Percentiles rank a stretch among this genome's conserved stretches.
These are phyloP conservation scores for Tinea semifulvella DNA, from an alignment of 2,888 invertebrate genomes.

Conservation along the genomic window DNA sequence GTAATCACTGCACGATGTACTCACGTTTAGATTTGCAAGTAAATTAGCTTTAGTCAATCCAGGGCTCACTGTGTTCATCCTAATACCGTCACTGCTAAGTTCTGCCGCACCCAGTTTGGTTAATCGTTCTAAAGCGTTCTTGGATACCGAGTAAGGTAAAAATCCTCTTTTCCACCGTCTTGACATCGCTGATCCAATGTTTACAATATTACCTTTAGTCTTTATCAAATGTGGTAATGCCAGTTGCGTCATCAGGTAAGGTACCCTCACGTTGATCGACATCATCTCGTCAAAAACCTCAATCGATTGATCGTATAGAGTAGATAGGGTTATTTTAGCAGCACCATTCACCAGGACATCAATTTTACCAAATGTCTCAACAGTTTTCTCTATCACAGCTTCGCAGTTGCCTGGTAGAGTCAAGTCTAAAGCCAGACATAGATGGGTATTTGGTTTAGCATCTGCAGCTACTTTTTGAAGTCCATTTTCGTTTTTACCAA, in stretches of 20 bases:
- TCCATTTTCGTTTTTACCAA: constrained; percentile 31
- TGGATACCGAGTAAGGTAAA: constrained; percentile 30
- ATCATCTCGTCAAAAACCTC: constrained; percentile 33
- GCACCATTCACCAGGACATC: constrained; percentile 37
- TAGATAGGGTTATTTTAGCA: constrained; percentile 27
- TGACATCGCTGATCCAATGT: constrained; percentile 30
- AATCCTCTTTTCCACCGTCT: constrained; percentile 29
- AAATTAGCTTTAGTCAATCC: constrained; percentile 33
- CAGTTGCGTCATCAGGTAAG: constrained; percentile 30
- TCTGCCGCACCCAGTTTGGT: constrained; percentile 32
- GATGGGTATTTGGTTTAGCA: constrained; percentile 24
- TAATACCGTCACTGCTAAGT: constrained; percentile 29
- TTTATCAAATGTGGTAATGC: constrained; percentile 32
- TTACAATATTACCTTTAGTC: constrained; percentile 36
- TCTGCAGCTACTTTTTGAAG: constrained; percentile 27
- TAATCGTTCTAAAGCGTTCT: constrained; percentile 31
- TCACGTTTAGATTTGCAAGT: constrained; percentile 26
- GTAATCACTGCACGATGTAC: constrained; percentile 21
- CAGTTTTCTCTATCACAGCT: constrained; percentile 28
- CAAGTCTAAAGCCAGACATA: constrained; percentile 28
- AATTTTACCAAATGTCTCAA: constrained; percentile 30
- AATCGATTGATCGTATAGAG: constrained; percentile 30
- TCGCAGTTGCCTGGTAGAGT: constrained; percentile 29
- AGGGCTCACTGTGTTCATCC: constrained; percentile 34
- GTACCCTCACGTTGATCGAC: constrained; percentile 34